Evolutionary conservation across 2,113 vertebrate species (phyloP).

Genomic region (Tringa solitaria): DNA sequence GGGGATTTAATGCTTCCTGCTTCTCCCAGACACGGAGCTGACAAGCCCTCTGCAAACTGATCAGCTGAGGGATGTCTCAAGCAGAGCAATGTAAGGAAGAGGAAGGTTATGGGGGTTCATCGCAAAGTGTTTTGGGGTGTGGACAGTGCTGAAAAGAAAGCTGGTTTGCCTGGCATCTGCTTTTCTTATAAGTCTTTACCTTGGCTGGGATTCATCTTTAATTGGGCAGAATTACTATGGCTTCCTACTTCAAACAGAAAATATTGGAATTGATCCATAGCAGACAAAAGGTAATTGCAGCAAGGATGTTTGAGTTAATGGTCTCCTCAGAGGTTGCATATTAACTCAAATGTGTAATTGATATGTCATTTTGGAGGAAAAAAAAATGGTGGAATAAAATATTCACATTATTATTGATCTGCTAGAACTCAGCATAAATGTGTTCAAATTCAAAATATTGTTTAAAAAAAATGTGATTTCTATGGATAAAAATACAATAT

Average conservation of each 20-base stretch:
- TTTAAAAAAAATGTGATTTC: background rate
- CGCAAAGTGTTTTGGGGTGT: rapidly evolving
- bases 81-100: background rate
- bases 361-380: background rate
- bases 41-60: background rate
- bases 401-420: background rate
- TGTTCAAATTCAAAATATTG: background rate
- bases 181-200: background rate
- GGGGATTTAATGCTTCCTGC: background rate
- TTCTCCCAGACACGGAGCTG: background rate
- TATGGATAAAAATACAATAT: background rate
- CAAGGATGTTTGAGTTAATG: background rate
- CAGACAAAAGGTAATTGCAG: background rate
- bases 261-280: background rate
- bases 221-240: background rate
- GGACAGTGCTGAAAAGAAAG: background rate
- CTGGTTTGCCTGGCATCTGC: background rate
- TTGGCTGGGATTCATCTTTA: background rate
- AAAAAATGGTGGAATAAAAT: background rate
- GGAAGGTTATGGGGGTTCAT: background rate
- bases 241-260: background rate
- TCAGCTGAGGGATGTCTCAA: background rate
- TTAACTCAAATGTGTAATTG: background rate
- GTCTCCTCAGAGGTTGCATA: background rate
- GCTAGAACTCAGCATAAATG: background rate